A percentile compares a stretch with the other conserved stretches of the same genome.
Evolutionary conservation across 2,888 invertebrate genomes (phyloP).

Genomic region (Drosophila nr. perissopoda): DNA sequence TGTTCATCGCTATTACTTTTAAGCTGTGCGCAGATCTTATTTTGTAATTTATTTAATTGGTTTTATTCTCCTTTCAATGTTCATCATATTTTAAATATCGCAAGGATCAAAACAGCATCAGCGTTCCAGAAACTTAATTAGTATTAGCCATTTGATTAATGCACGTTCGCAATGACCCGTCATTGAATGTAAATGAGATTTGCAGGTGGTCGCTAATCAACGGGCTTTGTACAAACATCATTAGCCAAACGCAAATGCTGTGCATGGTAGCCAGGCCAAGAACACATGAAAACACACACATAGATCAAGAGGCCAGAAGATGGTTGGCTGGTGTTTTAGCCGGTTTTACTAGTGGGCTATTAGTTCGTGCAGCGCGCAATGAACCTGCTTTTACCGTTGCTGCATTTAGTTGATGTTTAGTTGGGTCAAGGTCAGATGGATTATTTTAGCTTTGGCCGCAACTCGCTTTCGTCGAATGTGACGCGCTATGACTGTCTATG

Average conservation of each 20-base stretch:
- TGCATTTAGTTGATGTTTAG: constrained; percentile 43
- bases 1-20: too few relatives aligned
- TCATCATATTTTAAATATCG: neutral
- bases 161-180: constrained; percentile 20
- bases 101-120: neutral
- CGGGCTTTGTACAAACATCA: constrained; percentile 55
- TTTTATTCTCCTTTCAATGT: neutral
- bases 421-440: constrained; percentile 73
- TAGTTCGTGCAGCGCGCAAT: constrained; percentile 30
- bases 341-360: constrained; percentile 30
- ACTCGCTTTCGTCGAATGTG: constrained; percentile 43
- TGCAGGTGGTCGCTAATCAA: constrained; percentile 79
- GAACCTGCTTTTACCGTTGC: constrained; percentile 60
- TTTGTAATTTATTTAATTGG: neutral
- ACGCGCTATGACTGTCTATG: constrained; percentile 9
- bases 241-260: constrained; percentile 38
- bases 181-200: constrained; percentile 63
- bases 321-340: constrained; percentile 11
- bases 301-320: constrained; percentile 25
- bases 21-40: neutral
- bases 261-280: constrained; percentile 73
- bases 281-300: constrained; percentile 8
- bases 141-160: constrained; percentile 36
- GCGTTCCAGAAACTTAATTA: constrained; percentile 25
- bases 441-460: constrained; percentile 17